phyloP scores from a whole-genome alignment of 2,113 vertebrate genomes.

The Manacus vitellinus region DNA sequence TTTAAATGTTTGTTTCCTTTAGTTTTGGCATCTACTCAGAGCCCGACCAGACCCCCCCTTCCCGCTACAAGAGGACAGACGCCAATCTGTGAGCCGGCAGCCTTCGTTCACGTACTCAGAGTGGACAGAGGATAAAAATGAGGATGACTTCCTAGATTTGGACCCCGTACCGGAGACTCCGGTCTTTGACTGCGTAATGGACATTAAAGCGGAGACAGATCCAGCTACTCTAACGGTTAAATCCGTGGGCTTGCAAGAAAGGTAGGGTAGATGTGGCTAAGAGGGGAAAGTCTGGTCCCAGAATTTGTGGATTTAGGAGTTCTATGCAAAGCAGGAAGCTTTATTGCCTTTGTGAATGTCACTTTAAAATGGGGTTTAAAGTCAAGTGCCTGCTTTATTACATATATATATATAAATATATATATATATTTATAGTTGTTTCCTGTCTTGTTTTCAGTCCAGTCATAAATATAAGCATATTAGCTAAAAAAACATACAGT shows the following conservation, averaged over 20 bases:
- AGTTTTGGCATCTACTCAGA: conserved; percentile 81
- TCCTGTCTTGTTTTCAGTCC: not conserved
- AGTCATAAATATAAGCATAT: not conserved
- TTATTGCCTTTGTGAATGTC: not conserved
- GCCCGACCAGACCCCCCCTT: conserved; percentile 52
- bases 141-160: conserved; percentile 89
- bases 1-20: conserved; percentile 27
- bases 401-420: not conserved
- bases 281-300: not conserved
- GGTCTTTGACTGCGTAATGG: conserved; percentile 88
- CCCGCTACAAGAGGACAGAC: conserved; percentile 81
- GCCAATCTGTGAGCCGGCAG: conserved; percentile 94
- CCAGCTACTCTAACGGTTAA: conserved; percentile 88
- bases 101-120: conserved; percentile 97
- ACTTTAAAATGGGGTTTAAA: not conserved
- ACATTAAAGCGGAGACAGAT: conserved; percentile 86
- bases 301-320: not conserved
- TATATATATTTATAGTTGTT: not conserved
- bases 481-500: not conserved
- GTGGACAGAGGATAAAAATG: conserved; percentile 91
- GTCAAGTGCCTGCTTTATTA: not conserved
- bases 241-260: conserved; percentile 94
- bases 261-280: conserved; percentile 74
- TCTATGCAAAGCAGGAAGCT: not conserved
- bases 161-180: conserved; percentile 89